Evolutionary conservation across 1,140 invertebrate species (phyloP), one percentile per base, ranked within the genome.

Genomic region (Telenomus remus): DNA sequence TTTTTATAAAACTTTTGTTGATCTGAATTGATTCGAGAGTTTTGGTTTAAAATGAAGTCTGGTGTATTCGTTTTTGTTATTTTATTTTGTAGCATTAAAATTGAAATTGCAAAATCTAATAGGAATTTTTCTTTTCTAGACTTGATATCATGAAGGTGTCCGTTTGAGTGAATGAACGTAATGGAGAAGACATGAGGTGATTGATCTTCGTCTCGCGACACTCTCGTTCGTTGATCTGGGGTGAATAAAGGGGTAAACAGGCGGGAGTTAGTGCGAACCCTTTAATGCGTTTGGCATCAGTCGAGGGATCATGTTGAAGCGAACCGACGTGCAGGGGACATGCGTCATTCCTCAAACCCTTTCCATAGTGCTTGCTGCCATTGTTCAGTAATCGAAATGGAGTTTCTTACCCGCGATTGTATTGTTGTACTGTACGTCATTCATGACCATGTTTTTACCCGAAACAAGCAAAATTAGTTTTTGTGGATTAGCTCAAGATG

Each of bases 131-230:
- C 19, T 27, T 3, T 27, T 27, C 19, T 27, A 27, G 19, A 6
- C 19, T 27, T 27, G 19, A 6, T 3, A 27, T 27, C 19, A 27
- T 27, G 19, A 27, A 27, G 19, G 19, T 27, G 19, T 27, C 6
- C 79, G 78, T 49, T 12, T 33, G 19, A 56, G 55, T 12, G 46
- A 65, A 60, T 42, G 54, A 27, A 39, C 37, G n/a, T n/a, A 39
- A n/a, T 39, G n/a, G 37, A 39, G 37, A 39, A 39, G n/a, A 39
- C n/a, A 39, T 39, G 60, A 77, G 75, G 82, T 87, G 85, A 86
- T 87, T 85, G 85, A 87, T 87, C 83, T 83, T 85, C 80, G 79
- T 78, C 75, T 81, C 73, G 76, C 76, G 82, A 81, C 81, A 84
- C 82, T 81, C 78, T 76, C 75, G 42, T 46, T 80, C 80, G 81